Evolutionary conservation across 2,888 invertebrate species (phyloP).

Genomic region (Eilema griseolum): DNA sequence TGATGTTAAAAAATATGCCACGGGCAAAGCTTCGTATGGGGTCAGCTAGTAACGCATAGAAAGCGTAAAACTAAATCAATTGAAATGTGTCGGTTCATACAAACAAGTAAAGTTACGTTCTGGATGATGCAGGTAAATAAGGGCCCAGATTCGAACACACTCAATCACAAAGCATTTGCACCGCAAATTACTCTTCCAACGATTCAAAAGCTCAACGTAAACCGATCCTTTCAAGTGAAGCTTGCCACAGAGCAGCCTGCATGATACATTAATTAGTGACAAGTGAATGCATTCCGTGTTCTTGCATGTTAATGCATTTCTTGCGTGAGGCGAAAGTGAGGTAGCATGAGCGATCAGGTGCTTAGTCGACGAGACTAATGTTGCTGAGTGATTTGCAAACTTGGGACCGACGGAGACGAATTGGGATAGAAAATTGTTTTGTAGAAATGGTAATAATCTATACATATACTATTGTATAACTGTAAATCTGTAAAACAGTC

Average conservation of each 20-base stretch:
- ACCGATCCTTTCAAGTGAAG: slow-evolving; percentile 30
- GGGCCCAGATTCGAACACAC: slow-evolving; percentile 19
- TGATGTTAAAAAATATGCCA: too few relatives aligned
- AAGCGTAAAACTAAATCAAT: too few relatives aligned
- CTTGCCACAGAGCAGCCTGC: slow-evolving; percentile 41
- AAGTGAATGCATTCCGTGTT: slow-evolving; percentile 64
- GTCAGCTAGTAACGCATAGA: too few relatives aligned
- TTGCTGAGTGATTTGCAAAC: slow-evolving; percentile 45
- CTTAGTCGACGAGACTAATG: slow-evolving; percentile 32
- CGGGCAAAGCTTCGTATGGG: too few relatives aligned
- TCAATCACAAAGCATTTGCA: neutral
- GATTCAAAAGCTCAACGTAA: slow-evolving; percentile 24
- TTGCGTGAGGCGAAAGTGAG: slow-evolving; percentile 61
- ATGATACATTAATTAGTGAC: slow-evolving; percentile 64
- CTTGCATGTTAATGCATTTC: slow-evolving; percentile 67
- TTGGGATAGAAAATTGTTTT: neutral
- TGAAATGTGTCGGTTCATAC: too few relatives aligned
- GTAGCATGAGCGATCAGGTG: slow-evolving; percentile 35
- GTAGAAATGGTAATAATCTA: neutral
- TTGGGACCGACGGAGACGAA: slow-evolving; percentile 15
- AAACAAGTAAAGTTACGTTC: too few relatives aligned
- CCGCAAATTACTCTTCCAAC: neutral
- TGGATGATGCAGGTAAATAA: too few relatives aligned
- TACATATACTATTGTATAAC: too few relatives aligned
- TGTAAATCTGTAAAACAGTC: too few relatives aligned